Evolutionary conservation across 1,140 invertebrate genomes (phyloP).

Genomic region (Pseudomyrmex concolor): DNA sequence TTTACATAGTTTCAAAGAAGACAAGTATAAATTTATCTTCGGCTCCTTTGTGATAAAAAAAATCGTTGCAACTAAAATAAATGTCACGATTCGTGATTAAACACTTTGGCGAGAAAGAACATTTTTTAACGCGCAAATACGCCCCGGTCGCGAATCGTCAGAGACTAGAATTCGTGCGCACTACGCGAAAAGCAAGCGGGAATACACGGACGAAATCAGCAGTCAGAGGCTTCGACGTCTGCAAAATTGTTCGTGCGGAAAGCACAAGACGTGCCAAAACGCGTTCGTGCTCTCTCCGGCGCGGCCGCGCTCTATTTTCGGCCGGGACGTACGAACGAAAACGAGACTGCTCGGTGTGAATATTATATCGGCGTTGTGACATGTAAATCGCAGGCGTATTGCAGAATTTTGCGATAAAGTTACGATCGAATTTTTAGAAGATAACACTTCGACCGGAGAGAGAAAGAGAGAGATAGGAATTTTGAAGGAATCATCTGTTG

Average conservation of each 20-base stretch:
- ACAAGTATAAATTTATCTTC: no score
- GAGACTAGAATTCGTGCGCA: slow-evolving; percentile 5
- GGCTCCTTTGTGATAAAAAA: no score
- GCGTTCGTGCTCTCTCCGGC: slow-evolving; percentile 1
- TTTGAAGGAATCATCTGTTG: neutral
- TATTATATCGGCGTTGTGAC: slow-evolving; percentile 14
- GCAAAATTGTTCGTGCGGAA: slow-evolving; percentile 62
- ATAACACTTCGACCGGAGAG: no score
- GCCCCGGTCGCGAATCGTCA: neutral
- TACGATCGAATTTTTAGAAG: slow-evolving; percentile 7
- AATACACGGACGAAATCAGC: slow-evolving; percentile 26
- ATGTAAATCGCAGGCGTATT: slow-evolving; percentile 25
- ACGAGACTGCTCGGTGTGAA: slow-evolving; percentile 46
- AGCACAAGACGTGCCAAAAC: slow-evolving; percentile 60
- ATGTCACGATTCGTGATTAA: no score
- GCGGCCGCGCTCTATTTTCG: slow-evolving; percentile 65
- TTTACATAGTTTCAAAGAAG: no score
- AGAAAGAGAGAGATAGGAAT: no score
- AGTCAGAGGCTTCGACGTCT: slow-evolving; percentile 59
- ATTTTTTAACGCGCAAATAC: no score
- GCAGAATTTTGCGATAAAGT: slow-evolving; percentile 12
- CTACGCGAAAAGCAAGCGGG: slow-evolving; percentile 24
- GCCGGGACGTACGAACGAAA: slow-evolving; percentile 45
- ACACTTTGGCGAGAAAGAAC: no score
- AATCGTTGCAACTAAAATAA: no score